These are phyloP conservation scores for Drosophila peninsularis DNA, from an alignment of 2,888 invertebrate species.

Conservation along the genomic window DNA sequence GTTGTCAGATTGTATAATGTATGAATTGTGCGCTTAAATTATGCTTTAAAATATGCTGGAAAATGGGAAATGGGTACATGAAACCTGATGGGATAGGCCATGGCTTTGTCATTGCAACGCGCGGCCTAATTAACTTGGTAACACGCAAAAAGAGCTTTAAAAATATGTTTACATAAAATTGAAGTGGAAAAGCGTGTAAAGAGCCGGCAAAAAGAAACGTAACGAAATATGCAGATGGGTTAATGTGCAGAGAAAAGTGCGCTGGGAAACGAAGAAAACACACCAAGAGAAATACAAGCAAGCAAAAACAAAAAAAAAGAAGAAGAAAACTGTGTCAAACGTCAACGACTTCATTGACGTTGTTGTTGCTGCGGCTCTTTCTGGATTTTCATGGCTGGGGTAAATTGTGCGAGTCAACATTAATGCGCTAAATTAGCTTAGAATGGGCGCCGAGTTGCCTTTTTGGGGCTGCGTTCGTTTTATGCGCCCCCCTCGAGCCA, in stretches of 20 bases:
- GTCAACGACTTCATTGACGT: conserved; percentile 65
- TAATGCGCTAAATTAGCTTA: conserved; percentile 76
- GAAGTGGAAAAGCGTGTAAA: conserved; percentile 74
- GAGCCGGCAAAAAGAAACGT: conserved; percentile 31
- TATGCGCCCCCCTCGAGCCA: not conserved
- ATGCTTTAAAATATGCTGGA: conserved; percentile 49
- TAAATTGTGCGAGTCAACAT: conserved; percentile 75
- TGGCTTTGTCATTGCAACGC: conserved; percentile 58
- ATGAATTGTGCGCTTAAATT: conserved; percentile 45
- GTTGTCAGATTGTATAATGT: conserved; percentile 45
- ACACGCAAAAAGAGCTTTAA: conserved; percentile 65
- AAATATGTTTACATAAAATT: conserved; percentile 69
- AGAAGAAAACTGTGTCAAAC: conserved; percentile 68
- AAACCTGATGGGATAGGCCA: conserved; percentile 57
- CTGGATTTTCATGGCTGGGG: conserved; percentile 52
- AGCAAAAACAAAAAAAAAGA: conserved; percentile 28
- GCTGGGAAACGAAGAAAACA: conserved; percentile 57
- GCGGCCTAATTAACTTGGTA: conserved; percentile 66
- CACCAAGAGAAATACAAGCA: conserved; percentile 29
- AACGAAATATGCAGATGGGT: conserved; percentile 57
- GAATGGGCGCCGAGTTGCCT: conserved; percentile 56
- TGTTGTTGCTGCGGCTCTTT: conserved; percentile 24
- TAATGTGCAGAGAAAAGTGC: conserved; percentile 56
- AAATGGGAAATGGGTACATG: conserved; percentile 49
- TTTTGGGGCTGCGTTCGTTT: conserved; percentile 32